Percentiles rank a stretch among this genome's conserved stretches.
phyloP scores from a whole-genome alignment of 2,113 vertebrate species.

The Pipa parva region DNA sequence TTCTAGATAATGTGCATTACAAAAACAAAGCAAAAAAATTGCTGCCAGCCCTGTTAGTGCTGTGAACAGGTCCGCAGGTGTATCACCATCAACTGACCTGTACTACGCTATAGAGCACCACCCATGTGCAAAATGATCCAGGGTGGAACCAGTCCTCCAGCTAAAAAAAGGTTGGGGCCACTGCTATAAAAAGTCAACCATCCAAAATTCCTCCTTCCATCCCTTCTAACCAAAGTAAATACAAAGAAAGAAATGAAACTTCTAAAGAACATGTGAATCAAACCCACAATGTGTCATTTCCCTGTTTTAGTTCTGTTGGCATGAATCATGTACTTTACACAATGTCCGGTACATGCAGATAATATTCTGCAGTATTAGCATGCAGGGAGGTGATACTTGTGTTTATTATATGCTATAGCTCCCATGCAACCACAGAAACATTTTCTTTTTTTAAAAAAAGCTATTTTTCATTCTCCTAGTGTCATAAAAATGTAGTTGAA shows the following conservation, averaged over 20 bases:
- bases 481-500: constrained; percentile 33
- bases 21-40: no score
- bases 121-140: no score
- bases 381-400: not conserved
- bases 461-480: constrained; percentile 20
- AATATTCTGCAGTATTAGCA: not conserved
- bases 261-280: not conserved
- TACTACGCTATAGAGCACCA: no score
- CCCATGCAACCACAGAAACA: constrained; percentile 8
- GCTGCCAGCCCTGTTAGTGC: no score
- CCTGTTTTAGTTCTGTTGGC: not conserved
- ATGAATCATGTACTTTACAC: not conserved
- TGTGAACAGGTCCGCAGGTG: no score
- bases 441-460: constrained; percentile 11
- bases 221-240: not conserved
- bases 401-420: not conserved
- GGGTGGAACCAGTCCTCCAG: no score
- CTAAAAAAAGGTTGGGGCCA: no score
- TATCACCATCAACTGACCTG: no score
- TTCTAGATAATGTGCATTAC: no score
- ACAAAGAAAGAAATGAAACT: not conserved
- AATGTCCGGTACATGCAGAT: not conserved
- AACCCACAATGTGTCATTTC: constrained; percentile 1
- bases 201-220: not conserved
- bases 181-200: not conserved